Conservation (phyloP, 2,113 vertebrate genomes). For the Stercorarius parasiticus region DNA sequence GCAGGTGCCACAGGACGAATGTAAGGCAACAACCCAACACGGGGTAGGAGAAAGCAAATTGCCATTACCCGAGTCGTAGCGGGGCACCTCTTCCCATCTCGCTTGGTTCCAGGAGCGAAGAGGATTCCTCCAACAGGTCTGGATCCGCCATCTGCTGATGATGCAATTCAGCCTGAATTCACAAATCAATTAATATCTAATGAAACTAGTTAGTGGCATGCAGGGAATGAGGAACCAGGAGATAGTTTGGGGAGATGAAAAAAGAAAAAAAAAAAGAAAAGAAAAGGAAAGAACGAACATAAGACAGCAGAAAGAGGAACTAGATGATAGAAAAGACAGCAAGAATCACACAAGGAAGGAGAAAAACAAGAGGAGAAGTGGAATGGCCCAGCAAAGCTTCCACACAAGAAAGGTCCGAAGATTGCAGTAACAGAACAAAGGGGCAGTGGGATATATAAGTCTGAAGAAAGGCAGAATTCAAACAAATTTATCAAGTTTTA, state of each 20-base stretch:
- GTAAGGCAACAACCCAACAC: not conserved
- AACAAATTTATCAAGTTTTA: not conserved
- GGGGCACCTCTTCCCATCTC: conserved; percentile 87
- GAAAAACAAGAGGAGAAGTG: conserved; percentile 41
- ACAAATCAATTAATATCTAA: conserved; percentile 89
- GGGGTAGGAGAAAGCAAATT: not conserved
- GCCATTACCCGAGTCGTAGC: conserved; percentile 88
- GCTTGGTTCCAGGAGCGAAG: conserved; percentile 87
- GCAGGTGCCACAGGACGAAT: not conserved
- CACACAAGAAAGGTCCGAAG: not conserved
- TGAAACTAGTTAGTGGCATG: conserved; percentile 88
- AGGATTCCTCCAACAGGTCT: conserved; percentile 93
- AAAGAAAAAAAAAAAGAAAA: not conserved
- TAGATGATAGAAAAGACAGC: not conserved
- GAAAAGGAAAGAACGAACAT: not conserved
- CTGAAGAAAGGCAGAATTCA: not conserved
- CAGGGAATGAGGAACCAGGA: conserved; percentile 81
- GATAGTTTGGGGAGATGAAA: conserved; percentile 39
- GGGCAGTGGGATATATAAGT: not conserved
- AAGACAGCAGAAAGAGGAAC: not conserved
- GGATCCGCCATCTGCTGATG: conserved; percentile 98
- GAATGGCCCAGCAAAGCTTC: conserved; percentile 47
- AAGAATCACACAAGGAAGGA: conserved; percentile 41
- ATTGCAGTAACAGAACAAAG: not conserved
- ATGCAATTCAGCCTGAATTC: conserved; percentile 89